Percentiles rank a stretch among this genome's conserved stretches.
These are phyloP conservation scores for fruit fly (Drosophila melanogaster) DNA, from an alignment of 1,140 invertebrate genomes.

Conservation along the genomic window Release_6_plus_ISO1_MT NT_033777.3:29528001-29528500, in stretches of 20 bases:
- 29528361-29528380: slow-evolving; percentile 10
- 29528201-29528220: slow-evolving; percentile 10
- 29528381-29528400: slow-evolving; percentile 35
- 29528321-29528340: slow-evolving; percentile 49
- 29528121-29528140: not conserved
- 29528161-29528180: slow-evolving; percentile 6
- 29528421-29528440: slow-evolving; percentile 29
- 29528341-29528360: slow-evolving; percentile 15
- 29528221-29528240: not conserved
- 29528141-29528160: not conserved
- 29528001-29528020: not conserved
- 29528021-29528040: not conserved
- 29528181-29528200: slow-evolving; percentile 25
- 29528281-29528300: slow-evolving; percentile 33
- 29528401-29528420: slow-evolving; percentile 68
- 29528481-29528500: slow-evolving; percentile 80
- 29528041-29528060: not conserved
- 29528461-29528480: slow-evolving; percentile 79
- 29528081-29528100: not conserved
- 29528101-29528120: not conserved
- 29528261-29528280: slow-evolving; percentile 19
- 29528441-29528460: slow-evolving; percentile 65
- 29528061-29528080: not conserved
- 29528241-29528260: not conserved
- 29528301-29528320: slow-evolving; percentile 48